A percentile compares a stretch with the other conserved stretches of the same genome.
Evolutionary conservation across 2,113 vertebrate species (phyloP).

Genomic region (Megalops atlanticus): DNA sequence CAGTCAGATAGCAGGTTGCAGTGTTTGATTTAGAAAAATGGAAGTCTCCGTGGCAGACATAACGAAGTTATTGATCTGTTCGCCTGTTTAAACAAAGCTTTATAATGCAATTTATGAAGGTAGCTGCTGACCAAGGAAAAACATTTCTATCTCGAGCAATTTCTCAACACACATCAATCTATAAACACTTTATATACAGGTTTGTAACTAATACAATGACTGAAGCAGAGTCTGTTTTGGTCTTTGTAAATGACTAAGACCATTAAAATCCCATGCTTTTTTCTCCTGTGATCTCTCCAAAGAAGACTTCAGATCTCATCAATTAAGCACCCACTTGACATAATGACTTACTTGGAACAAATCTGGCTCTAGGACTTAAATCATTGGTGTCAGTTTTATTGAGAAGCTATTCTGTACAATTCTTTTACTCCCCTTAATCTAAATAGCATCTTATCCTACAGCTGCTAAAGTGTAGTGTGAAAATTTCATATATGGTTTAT

Average conservation of each 20-base stretch:
- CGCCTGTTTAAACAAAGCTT: slow-evolving; percentile 49
- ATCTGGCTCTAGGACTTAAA: too few relatives aligned
- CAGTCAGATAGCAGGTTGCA: slow-evolving; percentile 31
- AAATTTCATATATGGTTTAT: too few relatives aligned
- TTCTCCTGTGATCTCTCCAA: slow-evolving; percentile 25
- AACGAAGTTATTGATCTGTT: slow-evolving; percentile 47
- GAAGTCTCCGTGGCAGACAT: slow-evolving; percentile 35
- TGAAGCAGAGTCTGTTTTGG: slow-evolving; percentile 46
- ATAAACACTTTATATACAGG: slow-evolving; percentile 14
- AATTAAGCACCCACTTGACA: slow-evolving; percentile 49
- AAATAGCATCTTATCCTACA: too few relatives aligned
- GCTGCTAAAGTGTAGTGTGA: too few relatives aligned
- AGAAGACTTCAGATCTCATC: slow-evolving; percentile 36
- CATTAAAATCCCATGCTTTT: slow-evolving; percentile 54
- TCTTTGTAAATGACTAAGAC: slow-evolving; percentile 43
- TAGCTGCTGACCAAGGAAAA: slow-evolving; percentile 46
- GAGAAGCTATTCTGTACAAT: too few relatives aligned
- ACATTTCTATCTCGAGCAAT: slow-evolving; percentile 58
- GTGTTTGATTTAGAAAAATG: slow-evolving; percentile 27
- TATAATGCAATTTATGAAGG: slow-evolving; percentile 45
- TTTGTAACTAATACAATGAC: slow-evolving; percentile 32
- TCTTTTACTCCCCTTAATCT: too few relatives aligned
- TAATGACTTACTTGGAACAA: slow-evolving; percentile 40
- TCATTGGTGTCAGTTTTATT: too few relatives aligned
- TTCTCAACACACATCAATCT: slow-evolving; percentile 43